Conservation (phyloP, 2,797 vertebrate genomes). For the Poecilia wingei region DNA sequence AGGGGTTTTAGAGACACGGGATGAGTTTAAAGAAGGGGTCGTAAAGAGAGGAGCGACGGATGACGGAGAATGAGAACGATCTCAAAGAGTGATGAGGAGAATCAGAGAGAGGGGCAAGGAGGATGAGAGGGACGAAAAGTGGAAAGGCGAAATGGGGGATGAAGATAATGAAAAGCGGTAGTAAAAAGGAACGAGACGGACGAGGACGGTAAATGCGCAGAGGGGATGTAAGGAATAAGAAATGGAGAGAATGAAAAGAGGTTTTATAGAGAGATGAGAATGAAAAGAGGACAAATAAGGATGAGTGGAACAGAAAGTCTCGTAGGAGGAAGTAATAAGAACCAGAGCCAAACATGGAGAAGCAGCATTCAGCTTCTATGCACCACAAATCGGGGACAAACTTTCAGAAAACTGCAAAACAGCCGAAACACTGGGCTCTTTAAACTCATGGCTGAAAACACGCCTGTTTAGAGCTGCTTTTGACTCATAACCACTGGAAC, state of each 20-base stretch:
- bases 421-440: too few relatives aligned
- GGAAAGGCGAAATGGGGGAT: background rate
- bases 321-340: background rate
- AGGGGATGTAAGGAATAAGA: background rate
- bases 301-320: background rate
- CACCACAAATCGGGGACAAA: background rate
- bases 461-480: background rate
- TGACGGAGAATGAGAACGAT: background rate
- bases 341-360: background rate
- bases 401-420: background rate
- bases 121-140: background rate
- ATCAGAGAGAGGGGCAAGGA: background rate
- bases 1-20: background rate
- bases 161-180: background rate
- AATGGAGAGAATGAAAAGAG: background rate
- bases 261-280: background rate
- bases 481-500: background rate
- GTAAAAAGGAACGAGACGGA: background rate
- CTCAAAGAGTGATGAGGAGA: background rate
- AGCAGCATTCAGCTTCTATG: slow-evolving; percentile 1
- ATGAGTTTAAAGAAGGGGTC: background rate
- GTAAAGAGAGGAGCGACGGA: background rate
- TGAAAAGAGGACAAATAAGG: too few relatives aligned
- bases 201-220: background rate
- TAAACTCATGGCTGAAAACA: too few relatives aligned